A percentile compares a stretch with the other conserved stretches of the same genome.
Evolutionary conservation across 2,113 vertebrate genomes (phyloP).

Genomic region (Neofelis nebulosa): DNA sequence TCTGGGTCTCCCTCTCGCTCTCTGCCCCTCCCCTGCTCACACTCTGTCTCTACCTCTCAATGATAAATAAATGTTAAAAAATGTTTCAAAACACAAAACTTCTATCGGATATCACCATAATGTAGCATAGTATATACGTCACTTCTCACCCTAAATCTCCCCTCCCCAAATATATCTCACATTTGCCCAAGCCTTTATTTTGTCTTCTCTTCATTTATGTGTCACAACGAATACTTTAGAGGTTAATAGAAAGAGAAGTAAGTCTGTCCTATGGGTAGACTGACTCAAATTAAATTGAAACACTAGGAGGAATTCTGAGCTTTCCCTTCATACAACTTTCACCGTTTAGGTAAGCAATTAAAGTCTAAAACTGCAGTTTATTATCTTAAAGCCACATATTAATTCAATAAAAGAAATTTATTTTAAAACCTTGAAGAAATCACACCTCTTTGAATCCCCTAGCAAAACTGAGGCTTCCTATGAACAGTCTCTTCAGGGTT

Average conservation of each 20-base stretch:
- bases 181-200: not conserved
- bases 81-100: not conserved
- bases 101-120: not conserved
- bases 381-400: not conserved
- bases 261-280: not conserved
- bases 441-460: not conserved
- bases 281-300: conserved; percentile 24
- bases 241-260: not conserved
- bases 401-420: not conserved
- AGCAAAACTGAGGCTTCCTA: not conserved
- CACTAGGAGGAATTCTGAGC: not conserved
- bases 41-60: too few relatives aligned
- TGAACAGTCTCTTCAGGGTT: not conserved
- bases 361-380: not conserved
- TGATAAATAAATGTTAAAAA: too few relatives aligned
- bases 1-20: too few relatives aligned
- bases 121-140: fast-evolving
- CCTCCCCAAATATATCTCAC: too few relatives aligned
- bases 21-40: too few relatives aligned
- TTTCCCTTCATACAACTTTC: not conserved
- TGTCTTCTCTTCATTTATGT: not conserved
- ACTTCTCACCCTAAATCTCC: not conserved
- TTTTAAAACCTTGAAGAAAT: not conserved
- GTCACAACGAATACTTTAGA: not conserved
- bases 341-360: not conserved